Evolutionary conservation across 2,797 vertebrate genomes (phyloP), one percentile per base, ranked within the genome.

Genomic region (Poeciliopsis paucimaculata): DNA sequence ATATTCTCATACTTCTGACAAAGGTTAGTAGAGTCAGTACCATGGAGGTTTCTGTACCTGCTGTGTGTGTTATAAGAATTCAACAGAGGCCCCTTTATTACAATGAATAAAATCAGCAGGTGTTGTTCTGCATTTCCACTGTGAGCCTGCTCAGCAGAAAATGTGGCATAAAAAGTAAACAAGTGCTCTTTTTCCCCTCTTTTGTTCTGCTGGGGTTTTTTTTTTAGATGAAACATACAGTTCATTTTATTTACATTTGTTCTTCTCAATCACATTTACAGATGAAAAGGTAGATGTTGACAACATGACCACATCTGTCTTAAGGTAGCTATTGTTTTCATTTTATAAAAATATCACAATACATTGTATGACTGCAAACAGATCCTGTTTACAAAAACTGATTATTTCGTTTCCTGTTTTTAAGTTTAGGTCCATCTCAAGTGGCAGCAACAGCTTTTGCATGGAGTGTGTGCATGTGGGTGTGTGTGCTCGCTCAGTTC

Each of bases 401-500:
- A 70, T 26, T 43, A 23, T 70, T 64, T 70, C 23, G 43, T 70
- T 41, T 12, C 39, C 4, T 68, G 43, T 43, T 57, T 68, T 13
- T 7, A 26, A 70, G 11, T 70, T 43, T 26, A 13, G 23, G 62
- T 20, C 62, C 8, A 36, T 64, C 28, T 43, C 11, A 43, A n/a
- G 11, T 70, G 66, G 43, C 36, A 41, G 20, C 64, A 23, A 26
- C 34, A 41, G 82, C 76, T 77, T 51, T 43, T 86, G 77, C 72
- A 82, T 82, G 72, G 78, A 46, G 47, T 72, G 45, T 77, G 43
- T 34, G 64, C 68, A 57, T 0, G 12, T 62, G 46, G 55, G 62
- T 75, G 75, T 77, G 77, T 3, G 31, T 75, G 46, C 78, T 83
- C 79, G 62, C 82, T 77, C 57, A 81, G 72, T 80, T 82, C 76